phyloP scores from a whole-genome alignment of 2,888 invertebrate species.

The Cetonia aurata region DNA sequence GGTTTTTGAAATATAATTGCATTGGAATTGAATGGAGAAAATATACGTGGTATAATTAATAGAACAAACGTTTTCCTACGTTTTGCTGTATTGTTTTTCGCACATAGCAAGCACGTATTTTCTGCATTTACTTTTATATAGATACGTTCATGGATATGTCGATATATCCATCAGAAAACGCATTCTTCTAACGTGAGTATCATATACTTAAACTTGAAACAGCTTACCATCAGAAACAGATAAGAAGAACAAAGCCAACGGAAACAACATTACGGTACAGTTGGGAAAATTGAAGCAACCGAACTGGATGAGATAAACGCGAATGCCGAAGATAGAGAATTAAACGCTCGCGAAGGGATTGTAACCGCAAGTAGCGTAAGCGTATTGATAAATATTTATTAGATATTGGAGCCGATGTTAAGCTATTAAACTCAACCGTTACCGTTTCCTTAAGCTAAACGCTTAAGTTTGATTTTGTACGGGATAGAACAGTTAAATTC shows the following conservation, averaged over 20 bases:
- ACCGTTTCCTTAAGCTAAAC: slow-evolving; percentile 22
- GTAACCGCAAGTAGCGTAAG: slow-evolving; percentile 6
- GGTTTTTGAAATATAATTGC: slow-evolving; percentile 4
- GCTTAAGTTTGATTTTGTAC: neutral
- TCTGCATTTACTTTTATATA: too few species aligned
- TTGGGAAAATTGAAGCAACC: slow-evolving; percentile 20
- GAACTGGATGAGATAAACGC: slow-evolving; percentile 37
- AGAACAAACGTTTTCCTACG: slow-evolving; percentile 2
- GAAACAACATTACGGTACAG: slow-evolving; percentile 10
- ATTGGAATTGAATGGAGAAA: neutral
- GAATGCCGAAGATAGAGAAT: slow-evolving; percentile 11
- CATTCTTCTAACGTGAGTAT: too few species aligned
- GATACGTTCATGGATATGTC: too few species aligned
- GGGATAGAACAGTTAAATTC: too few species aligned
- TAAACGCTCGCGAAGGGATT: slow-evolving; percentile 23
- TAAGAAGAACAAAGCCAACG: slow-evolving; percentile 26
- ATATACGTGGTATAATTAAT: neutral
- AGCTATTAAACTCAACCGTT: slow-evolving; percentile 7
- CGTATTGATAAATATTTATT: slow-evolving; percentile 38
- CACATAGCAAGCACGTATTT: neutral
- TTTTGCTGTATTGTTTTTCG: neutral
- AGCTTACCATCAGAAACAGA: slow-evolving; percentile 1
- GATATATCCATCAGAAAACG: too few species aligned
- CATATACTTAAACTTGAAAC: too few species aligned
- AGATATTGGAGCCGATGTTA: slow-evolving; percentile 12